Evolutionary conservation across 2,113 vertebrate species (phyloP).

Genomic region (Catagonus wagneri): DNA sequence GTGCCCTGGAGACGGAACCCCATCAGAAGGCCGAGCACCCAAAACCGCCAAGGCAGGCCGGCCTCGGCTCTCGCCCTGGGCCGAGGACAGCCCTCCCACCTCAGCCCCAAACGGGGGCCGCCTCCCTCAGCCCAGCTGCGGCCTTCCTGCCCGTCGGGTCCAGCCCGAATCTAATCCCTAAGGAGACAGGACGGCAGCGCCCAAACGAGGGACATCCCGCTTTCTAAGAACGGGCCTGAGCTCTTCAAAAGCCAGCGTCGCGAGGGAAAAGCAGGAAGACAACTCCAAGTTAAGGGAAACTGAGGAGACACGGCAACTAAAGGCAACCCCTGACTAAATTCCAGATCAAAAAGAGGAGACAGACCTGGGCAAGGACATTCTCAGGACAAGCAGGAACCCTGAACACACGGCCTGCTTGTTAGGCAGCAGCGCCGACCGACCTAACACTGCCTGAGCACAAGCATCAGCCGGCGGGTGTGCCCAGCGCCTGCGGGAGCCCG

Average conservation of each 20-base stretch:
- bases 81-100: no score
- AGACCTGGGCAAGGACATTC: background rate
- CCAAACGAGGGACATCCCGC: background rate
- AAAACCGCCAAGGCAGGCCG: fast-evolving
- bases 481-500: no score
- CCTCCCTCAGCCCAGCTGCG: no score
- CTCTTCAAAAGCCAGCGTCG: background rate
- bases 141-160: background rate
- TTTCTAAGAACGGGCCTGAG: background rate
- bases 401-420: fast-evolving
- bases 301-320: background rate
- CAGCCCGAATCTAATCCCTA: background rate
- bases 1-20: background rate
- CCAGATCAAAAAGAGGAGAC: background rate
- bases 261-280: background rate
- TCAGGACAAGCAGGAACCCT: background rate
- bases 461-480: no score
- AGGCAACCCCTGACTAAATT: background rate
- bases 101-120: background rate
- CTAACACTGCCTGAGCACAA: no score
- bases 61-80: background rate
- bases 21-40: fast-evolving
- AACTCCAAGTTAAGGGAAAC: background rate
- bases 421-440: background rate
- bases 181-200: background rate